Evolutionary conservation across 53 echinoderm and acorn worm genomes (phyloP).

Genomic region (Mesocentrotus franciscanus): DNA sequence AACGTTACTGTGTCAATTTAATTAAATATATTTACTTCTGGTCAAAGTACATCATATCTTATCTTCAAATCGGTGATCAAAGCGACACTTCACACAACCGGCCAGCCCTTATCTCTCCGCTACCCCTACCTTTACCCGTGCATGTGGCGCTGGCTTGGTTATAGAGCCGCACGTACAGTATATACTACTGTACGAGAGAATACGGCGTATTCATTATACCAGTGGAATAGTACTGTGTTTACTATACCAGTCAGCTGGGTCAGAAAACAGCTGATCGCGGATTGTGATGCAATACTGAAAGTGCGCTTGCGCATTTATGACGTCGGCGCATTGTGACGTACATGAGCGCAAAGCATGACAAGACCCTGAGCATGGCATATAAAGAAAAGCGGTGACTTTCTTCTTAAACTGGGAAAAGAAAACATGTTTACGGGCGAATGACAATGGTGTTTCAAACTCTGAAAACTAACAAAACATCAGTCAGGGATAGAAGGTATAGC

Average conservation of each 20-base stretch:
- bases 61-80: background rate
- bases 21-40: background rate
- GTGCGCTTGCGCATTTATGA: background rate
- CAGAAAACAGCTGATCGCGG: slow-evolving; percentile 32
- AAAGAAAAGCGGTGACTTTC: no score
- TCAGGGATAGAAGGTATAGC: no score
- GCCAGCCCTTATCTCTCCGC: background rate
- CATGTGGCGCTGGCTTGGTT: background rate
- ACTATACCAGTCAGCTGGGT: slow-evolving; percentile 6
- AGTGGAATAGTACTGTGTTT: slow-evolving; percentile 32
- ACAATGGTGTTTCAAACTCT: no score
- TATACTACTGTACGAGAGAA: background rate
- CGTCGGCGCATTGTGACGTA: background rate
- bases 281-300: slow-evolving; percentile 46
- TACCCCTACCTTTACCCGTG: background rate
- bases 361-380: no score
- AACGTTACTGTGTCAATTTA: background rate
- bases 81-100: background rate
- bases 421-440: no score
- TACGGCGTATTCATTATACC: no score
- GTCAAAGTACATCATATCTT: background rate
- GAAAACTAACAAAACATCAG: no score
- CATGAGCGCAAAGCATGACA: no score
- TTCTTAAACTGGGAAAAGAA: no score
- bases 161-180: no score